Percentiles rank a stretch among this genome's conserved stretches.
phyloP scores from a whole-genome alignment of 2,888 invertebrate genomes.

The Latrodectus elegans region DNA sequence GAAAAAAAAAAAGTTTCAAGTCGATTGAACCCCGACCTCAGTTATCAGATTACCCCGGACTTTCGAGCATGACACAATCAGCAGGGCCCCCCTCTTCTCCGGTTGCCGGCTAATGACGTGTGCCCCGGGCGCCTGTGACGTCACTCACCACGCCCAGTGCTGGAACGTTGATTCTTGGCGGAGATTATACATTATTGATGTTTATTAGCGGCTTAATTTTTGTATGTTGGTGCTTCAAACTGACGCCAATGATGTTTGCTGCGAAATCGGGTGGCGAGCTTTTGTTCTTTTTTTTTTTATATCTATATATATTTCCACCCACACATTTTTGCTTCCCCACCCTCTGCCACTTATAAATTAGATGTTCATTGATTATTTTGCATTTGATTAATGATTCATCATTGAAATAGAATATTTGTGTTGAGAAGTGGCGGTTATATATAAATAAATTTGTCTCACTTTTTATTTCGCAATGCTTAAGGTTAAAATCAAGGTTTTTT shows the following conservation, averaged over 20 bases:
- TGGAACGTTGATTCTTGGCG: constrained; percentile 22
- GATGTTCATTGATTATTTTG: not conserved
- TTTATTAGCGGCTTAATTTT: not conserved
- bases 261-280: not conserved
- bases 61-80: constrained; percentile 24
- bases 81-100: constrained; percentile 47
- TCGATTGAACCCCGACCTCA: constrained; percentile 55
- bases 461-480: too few species aligned
- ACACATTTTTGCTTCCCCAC: not conserved
- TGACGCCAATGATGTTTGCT: constrained; percentile 3
- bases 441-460: not conserved
- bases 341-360: not conserved
- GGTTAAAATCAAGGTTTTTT: too few species aligned
- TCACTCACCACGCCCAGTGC: constrained; percentile 37
- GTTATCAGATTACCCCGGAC: constrained; percentile 61
- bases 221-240: not conserved
- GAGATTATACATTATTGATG: not conserved
- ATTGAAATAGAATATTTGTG: not conserved
- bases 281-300: not conserved
- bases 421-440: not conserved
- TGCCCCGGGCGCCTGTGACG: constrained; percentile 53
- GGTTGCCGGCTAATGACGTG: constrained; percentile 57
- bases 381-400: not conserved
- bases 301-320: not conserved
- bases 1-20: constrained; percentile 17